phyloP scores from a whole-genome alignment of 1,140 invertebrate species.

The Lerema accius region DNA sequence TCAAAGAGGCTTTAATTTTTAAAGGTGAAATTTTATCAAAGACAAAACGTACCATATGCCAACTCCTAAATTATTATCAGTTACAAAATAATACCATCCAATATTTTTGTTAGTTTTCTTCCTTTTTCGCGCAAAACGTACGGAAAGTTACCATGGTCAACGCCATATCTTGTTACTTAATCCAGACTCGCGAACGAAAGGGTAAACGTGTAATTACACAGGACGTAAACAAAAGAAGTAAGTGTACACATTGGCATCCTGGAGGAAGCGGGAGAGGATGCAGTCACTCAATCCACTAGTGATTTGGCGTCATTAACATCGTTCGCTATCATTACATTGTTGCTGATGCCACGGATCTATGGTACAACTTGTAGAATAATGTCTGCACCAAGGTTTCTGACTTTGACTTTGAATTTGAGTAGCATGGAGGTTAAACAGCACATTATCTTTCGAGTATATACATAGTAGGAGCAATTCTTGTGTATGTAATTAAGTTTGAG shows the following conservation, averaged over 20 bases:
- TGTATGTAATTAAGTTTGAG: too few species aligned
- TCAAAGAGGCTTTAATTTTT: too few species aligned
- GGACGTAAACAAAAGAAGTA: slow-evolving; percentile 20
- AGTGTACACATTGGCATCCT: slow-evolving; percentile 6
- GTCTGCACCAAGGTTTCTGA: neutral
- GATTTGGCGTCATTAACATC: slow-evolving; percentile 4
- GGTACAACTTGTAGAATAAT: too few species aligned
- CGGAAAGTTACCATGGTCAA: too few species aligned
- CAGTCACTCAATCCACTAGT: slow-evolving; percentile 8
- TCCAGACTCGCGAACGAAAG: slow-evolving; percentile 1
- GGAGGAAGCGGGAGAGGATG: slow-evolving; percentile 20
- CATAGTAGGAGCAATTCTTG: too few species aligned
- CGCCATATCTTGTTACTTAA: slow-evolving; percentile 12
- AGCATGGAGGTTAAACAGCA: neutral
- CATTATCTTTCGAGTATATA: too few species aligned
- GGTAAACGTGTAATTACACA: slow-evolving; percentile 18
- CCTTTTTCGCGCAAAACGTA: too few species aligned
- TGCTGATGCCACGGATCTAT: neutral
- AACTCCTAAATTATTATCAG: too few species aligned
- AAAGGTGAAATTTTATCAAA: too few species aligned
- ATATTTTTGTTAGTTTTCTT: too few species aligned
- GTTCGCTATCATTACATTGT: neutral
- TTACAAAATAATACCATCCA: too few species aligned
- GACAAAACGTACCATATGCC: too few species aligned
- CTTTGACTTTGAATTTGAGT: neutral